Conservation (phyloP, 1,140 invertebrate species). For the Ceratitis capitata region DNA sequence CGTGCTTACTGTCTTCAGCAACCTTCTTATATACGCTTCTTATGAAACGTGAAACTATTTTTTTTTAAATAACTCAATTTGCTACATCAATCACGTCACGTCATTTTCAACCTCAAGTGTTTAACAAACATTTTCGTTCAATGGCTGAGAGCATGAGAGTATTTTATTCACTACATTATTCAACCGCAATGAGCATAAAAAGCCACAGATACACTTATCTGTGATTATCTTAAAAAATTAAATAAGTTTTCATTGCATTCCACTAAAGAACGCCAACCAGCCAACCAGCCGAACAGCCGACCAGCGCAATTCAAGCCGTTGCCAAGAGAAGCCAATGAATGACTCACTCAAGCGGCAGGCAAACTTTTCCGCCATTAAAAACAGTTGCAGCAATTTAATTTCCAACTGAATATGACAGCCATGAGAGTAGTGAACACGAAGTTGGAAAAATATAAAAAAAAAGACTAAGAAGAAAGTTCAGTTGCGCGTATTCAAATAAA, state of each 20-base stretch:
- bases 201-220: background rate
- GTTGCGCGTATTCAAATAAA: conserved; percentile 4
- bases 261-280: background rate
- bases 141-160: background rate
- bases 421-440: background rate
- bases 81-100: background rate
- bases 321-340: conserved; percentile 16
- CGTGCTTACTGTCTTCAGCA: too few species aligned
- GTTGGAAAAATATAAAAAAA: background rate
- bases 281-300: background rate
- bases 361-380: background rate
- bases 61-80: too few species aligned
- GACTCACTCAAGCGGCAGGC: background rate
- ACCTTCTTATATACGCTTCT: too few species aligned
- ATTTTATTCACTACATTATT: background rate
- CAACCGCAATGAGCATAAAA: background rate
- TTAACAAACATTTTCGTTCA: background rate
- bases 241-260: background rate
- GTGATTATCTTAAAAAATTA: background rate
- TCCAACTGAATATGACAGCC: background rate
- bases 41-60: too few species aligned
- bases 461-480: background rate
- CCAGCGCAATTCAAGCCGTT: too few species aligned
- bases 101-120: background rate
- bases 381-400: conserved; percentile 7